Evolutionary conservation across 2,888 invertebrate species (phyloP).

Genomic region (Eulithis testata): DNA sequence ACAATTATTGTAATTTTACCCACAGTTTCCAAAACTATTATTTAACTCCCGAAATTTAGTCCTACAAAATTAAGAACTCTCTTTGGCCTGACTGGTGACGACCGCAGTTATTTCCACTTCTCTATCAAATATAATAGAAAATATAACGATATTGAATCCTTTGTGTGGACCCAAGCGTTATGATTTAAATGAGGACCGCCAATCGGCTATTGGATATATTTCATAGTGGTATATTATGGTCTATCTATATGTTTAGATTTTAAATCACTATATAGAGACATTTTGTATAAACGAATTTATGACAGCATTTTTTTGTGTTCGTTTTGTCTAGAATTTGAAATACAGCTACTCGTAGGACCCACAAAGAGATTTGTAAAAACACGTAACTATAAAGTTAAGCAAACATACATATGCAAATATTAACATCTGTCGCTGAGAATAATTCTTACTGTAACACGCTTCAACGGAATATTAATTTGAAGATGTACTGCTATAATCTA

Average conservation of each 20-base stretch:
- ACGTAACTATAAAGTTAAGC: no score
- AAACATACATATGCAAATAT: background rate
- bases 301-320: background rate
- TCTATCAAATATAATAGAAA: conserved; percentile 2
- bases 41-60: background rate
- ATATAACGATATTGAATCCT: conserved; percentile 18
- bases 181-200: conserved; percentile 13
- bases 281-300: background rate
- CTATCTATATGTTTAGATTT: no score
- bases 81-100: background rate
- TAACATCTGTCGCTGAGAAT: conserved; percentile 13
- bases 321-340: no score
- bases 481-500: conserved; percentile 1
- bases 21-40: no score
- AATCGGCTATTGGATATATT: no score
- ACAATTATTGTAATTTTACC: no score
- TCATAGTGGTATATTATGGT: no score
- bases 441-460: conserved; percentile 6
- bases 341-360: no score
- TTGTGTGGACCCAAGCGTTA: conserved; percentile 15
- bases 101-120: background rate
- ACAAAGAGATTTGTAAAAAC: no score
- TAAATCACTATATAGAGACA: no score
- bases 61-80: background rate
- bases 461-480: conserved; percentile 25